Conservation (phyloP, 2,113 vertebrate species). For the Urocolius indicus region DNA sequence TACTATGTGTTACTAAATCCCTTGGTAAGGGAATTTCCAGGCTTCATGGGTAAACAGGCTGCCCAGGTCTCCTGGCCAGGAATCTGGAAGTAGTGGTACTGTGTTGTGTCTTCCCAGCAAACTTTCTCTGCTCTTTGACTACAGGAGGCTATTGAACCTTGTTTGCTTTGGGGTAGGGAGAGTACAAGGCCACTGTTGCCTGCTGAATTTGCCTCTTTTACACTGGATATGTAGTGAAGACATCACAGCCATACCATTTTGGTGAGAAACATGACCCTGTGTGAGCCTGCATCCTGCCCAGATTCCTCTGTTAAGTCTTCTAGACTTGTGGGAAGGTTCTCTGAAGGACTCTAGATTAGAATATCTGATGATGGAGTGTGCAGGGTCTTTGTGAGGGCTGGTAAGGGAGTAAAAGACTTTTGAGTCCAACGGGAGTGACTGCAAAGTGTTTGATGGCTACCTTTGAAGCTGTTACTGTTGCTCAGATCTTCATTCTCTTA, state of each 20-base stretch:
- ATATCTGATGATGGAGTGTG: neutral
- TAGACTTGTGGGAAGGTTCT: neutral
- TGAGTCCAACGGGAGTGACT: neutral
- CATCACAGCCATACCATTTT: neutral
- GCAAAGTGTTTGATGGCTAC: neutral
- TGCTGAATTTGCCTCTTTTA: neutral
- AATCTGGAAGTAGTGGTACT: neutral
- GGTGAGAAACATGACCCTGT: neutral
- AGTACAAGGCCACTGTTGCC: neutral
- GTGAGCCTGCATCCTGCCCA: neutral
- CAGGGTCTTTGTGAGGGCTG: neutral
- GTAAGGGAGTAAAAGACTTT: neutral
- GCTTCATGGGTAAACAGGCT: neutral
- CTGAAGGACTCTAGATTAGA: neutral
- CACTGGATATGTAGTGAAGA: neutral
- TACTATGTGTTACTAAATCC: constrained; percentile 25
- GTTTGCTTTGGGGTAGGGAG: neutral
- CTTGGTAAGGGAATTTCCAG: neutral
- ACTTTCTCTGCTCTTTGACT: neutral
- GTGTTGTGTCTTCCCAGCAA: neutral
- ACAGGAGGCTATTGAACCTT: neutral
- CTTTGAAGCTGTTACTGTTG: neutral
- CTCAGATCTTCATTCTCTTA: neutral
- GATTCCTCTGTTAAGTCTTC: neutral
- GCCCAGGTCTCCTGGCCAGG: neutral